Conservation (phyloP, 1,140 invertebrate genomes). For the Drosophila parvula region DNA sequence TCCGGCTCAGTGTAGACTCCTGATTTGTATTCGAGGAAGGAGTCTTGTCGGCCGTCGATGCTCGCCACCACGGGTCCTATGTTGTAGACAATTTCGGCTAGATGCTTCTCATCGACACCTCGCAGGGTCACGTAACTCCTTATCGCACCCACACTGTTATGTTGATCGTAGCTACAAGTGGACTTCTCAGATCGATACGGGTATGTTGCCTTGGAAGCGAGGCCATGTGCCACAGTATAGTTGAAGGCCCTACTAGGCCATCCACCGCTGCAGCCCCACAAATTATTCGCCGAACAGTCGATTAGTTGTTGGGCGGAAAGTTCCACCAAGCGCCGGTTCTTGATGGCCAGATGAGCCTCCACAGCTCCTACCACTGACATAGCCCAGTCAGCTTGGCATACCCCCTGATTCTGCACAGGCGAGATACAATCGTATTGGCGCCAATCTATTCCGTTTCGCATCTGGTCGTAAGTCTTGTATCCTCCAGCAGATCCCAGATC, state of each 20-base stretch:
- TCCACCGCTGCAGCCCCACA: constrained; percentile 94
- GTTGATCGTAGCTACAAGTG: constrained; percentile 73
- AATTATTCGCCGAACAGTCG: constrained; percentile 92
- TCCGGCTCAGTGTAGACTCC: constrained; percentile 84
- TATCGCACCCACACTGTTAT: constrained; percentile 3
- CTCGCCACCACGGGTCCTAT: constrained; percentile 79
- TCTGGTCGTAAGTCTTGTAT: background rate
- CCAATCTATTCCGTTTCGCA: background rate
- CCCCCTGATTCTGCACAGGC: constrained; percentile 88
- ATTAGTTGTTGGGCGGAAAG: constrained; percentile 96
- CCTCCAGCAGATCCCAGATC: background rate
- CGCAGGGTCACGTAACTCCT: constrained; percentile 86
- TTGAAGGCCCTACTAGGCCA: constrained; percentile 89
- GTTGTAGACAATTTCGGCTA: constrained; percentile 88
- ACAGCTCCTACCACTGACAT: constrained; percentile 94
- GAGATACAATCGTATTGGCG: background rate
- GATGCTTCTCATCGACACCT: constrained; percentile 86
- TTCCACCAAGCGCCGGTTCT: constrained; percentile 87
- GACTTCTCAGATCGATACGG: constrained; percentile 86
- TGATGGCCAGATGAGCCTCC: constrained; percentile 89
- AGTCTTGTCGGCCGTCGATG: background rate
- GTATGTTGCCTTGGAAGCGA: constrained; percentile 90
- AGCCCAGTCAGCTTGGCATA: constrained; percentile 96
- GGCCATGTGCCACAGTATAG: constrained; percentile 89
- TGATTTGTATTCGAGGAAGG: background rate